A percentile compares a stretch with the other conserved stretches of the same genome.
These are phyloP conservation scores for Tetrao urogallus DNA, from an alignment of 2,113 vertebrate genomes.

Conservation along the genomic window DNA sequence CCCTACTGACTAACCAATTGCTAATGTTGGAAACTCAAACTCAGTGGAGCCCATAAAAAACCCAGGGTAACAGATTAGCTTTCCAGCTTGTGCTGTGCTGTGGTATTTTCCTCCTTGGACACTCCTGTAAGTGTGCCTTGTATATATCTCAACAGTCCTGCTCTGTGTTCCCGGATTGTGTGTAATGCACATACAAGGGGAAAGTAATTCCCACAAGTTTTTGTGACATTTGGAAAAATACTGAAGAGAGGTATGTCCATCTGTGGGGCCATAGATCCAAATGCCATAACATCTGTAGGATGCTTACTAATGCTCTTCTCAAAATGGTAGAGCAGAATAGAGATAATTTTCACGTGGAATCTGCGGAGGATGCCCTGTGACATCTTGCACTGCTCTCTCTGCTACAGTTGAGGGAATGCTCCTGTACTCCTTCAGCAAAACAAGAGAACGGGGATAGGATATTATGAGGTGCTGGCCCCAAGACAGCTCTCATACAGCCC, in stretches of 20 bases:
- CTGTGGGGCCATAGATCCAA: neutral
- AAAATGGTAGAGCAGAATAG: neutral
- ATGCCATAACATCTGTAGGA: neutral
- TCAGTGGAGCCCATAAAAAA: neutral
- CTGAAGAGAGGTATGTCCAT: neutral
- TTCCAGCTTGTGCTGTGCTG: neutral
- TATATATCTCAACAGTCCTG: neutral
- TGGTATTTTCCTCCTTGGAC: neutral
- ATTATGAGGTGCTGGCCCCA: neutral
- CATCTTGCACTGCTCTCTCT: neutral
- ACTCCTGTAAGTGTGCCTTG: neutral
- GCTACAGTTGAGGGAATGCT: neutral
- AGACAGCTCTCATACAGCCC: neutral
- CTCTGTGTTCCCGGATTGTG: neutral
- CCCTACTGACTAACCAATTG: neutral
- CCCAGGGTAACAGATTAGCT: neutral
- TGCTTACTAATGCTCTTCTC: neutral
- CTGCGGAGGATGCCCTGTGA: neutral
- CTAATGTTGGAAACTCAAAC: neutral
- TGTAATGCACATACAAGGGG: neutral
- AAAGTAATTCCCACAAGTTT: neutral
- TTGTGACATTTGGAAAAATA: neutral
- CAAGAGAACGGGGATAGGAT: neutral
- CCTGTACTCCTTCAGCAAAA: fast-evolving
- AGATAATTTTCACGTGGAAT: neutral